Evolutionary conservation across 2,888 invertebrate genomes (phyloP).

Genomic region (Diarsia dahlii): DNA sequence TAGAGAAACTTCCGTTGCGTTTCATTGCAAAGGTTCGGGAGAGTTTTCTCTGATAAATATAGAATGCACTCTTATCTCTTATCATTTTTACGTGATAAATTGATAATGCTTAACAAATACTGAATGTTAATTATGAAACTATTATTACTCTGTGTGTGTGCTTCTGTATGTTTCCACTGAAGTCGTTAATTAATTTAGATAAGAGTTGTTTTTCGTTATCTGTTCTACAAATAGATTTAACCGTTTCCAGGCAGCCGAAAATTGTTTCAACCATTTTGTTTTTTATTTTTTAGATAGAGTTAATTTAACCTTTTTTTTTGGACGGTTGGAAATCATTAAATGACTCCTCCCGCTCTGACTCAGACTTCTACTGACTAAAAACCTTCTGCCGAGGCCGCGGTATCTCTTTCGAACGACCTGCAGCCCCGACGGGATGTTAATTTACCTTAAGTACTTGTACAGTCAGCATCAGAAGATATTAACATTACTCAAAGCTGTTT

Average conservation of each 20-base stretch:
- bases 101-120: conserved; percentile 17
- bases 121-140: conserved; percentile 15
- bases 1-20: conserved; percentile 2
- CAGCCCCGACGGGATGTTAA: too few relatives aligned
- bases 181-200: conserved; percentile 39
- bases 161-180: conserved; percentile 48
- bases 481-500: too few relatives aligned
- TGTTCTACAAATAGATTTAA: background rate
- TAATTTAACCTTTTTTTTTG: background rate
- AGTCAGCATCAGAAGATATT: too few relatives aligned
- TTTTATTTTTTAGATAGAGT: background rate
- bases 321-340: too few relatives aligned
- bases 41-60: conserved; percentile 9
- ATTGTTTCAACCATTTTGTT: background rate
- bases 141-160: conserved; percentile 29
- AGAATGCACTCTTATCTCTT: conserved; percentile 19
- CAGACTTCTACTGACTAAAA: too few relatives aligned
- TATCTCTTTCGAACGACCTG: too few relatives aligned
- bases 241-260: background rate
- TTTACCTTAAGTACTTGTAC: too few relatives aligned
- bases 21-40: conserved; percentile 6
- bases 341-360: too few relatives aligned
- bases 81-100: conserved; percentile 6
- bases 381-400: too few relatives aligned
- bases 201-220: conserved; percentile 6